Conservation (phyloP, 2,113 vertebrate genomes). For the Leucosticte australis region DNA sequence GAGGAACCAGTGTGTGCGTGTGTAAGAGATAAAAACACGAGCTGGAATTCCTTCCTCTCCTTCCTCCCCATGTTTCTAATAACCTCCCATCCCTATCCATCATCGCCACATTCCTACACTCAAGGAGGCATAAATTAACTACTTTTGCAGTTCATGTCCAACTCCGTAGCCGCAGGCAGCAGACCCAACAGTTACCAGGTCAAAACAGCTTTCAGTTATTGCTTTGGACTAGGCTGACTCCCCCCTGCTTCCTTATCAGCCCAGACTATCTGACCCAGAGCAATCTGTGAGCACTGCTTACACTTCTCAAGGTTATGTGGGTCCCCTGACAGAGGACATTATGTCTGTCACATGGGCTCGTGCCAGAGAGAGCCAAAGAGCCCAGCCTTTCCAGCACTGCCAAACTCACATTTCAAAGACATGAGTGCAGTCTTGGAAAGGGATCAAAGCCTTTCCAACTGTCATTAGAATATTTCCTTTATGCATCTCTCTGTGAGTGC, state of each 20-base stretch:
- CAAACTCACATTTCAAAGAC: constrained; percentile 80
- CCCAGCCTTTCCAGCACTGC: constrained; percentile 72
- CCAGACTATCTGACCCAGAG: constrained; percentile 21
- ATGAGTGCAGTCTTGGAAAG: constrained; percentile 77
- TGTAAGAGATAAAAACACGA: constrained; percentile 49
- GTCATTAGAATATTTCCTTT: constrained; percentile 83
- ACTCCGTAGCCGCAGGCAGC: constrained; percentile 47
- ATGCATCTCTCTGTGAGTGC: constrained; percentile 72
- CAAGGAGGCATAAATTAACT: constrained; percentile 66
- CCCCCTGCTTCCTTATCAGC: constrained; percentile 45
- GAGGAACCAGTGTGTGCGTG: background rate
- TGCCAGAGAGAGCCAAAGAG: constrained; percentile 67
- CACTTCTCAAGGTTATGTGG: constrained; percentile 62
- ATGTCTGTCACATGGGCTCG: constrained; percentile 70
- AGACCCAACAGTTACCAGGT: constrained; percentile 61
- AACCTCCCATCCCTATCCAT: constrained; percentile 64
- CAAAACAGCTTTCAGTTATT: constrained; percentile 49
- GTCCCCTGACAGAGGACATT: constrained; percentile 70
- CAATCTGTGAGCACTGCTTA: constrained; percentile 29
- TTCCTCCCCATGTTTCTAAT: constrained; percentile 69
- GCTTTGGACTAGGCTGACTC: constrained; percentile 34
- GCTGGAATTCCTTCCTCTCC: constrained; percentile 53
- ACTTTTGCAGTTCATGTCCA: constrained; percentile 63
- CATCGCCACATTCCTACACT: constrained; percentile 62
- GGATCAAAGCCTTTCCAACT: constrained; percentile 79